Conservation (phyloP, 2,888 invertebrate genomes). For the Lordiphosa andalusiaca region DNA sequence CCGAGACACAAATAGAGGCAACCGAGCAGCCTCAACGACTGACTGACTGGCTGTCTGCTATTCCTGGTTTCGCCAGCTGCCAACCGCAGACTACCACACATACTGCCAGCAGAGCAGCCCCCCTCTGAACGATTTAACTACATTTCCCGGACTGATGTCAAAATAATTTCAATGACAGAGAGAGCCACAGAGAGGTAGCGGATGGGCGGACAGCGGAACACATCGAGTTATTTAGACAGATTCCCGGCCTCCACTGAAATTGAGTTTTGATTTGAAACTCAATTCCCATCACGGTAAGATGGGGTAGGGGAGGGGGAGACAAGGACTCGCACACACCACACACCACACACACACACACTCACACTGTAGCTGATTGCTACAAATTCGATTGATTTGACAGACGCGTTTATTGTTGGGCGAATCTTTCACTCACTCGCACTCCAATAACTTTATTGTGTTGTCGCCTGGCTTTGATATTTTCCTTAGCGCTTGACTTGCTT, state of each 20-base stretch:
- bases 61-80: conserved; percentile 47
- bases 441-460: conserved; percentile 3
- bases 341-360: background rate
- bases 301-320: conserved; percentile 5
- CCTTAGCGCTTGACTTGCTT: conserved; percentile 39
- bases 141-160: conserved; percentile 52
- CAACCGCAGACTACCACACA: conserved; percentile 46
- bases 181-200: conserved; percentile 4
- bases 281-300: conserved; percentile 34
- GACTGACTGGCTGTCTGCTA: conserved; percentile 11
- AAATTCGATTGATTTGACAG: conserved; percentile 72
- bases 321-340: background rate
- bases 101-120: too few species aligned
- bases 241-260: conserved; percentile 61
- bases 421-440: conserved; percentile 5
- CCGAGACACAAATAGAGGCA: conserved; percentile 9
- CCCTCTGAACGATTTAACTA: conserved; percentile 16
- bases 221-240: conserved; percentile 66
- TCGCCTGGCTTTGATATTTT: conserved; percentile 52
- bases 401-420: conserved; percentile 32
- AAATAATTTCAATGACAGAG: conserved; percentile 62
- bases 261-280: conserved; percentile 71
- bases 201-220: background rate
- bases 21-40: conserved; percentile 7
- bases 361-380: conserved; percentile 59